A percentile compares a stretch with the other conserved stretches of the same genome.
Conservation (phyloP, 2,113 vertebrate genomes). For the Buteo buteo region DNA sequence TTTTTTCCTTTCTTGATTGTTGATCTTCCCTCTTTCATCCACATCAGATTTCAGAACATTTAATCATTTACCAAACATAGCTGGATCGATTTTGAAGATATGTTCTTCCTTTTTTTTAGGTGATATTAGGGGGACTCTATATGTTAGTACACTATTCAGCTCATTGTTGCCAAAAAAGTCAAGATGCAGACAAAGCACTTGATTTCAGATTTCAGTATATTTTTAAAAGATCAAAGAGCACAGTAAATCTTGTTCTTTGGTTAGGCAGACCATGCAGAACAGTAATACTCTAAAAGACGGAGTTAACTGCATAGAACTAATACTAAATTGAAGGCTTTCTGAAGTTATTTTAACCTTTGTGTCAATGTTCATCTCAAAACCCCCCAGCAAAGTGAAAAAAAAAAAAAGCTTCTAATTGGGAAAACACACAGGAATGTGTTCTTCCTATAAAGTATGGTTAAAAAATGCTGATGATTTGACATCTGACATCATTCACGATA, state of each 20-base stretch:
- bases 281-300: not conserved
- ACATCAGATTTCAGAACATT: constrained; percentile 17
- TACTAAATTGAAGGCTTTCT: not conserved
- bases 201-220: constrained; percentile 6
- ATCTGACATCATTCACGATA: not conserved
- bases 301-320: not conserved
- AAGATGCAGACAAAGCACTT: not conserved
- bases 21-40: constrained; percentile 11
- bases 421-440: not conserved
- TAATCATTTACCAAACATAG: constrained; percentile 14
- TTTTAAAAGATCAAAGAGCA: constrained; percentile 2
- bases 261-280: not conserved
- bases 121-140: not conserved
- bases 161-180: not conserved
- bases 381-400: not conserved
- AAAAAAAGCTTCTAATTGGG: not conserved
- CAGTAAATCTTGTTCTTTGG: not conserved
- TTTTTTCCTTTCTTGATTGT: not conserved
- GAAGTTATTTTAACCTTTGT: constrained; percentile 7
- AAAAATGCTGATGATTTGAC: not conserved
- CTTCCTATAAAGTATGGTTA: not conserved
- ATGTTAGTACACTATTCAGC: not conserved
- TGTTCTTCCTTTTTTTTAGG: not conserved
- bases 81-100: not conserved
- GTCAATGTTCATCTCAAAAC: not conserved